phyloP scores from a whole-genome alignment of 64 coral and sea anemone genomes.

The Montipora efflorescens region DNA sequence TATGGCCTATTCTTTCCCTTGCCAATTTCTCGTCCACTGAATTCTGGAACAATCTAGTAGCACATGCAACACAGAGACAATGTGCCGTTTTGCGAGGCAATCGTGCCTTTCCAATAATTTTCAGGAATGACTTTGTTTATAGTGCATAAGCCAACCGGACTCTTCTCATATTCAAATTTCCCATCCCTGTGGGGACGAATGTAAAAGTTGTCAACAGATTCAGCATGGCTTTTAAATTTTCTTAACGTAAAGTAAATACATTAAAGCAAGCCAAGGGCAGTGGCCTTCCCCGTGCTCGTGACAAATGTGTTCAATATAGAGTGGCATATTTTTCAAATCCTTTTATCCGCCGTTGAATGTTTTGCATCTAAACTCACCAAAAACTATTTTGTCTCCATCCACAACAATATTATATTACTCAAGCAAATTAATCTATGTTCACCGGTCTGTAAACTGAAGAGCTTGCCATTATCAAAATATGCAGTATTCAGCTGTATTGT shows the following conservation, averaged over 20 bases:
- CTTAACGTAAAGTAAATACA: not conserved
- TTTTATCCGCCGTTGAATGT: no score
- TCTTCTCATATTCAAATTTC: slow-evolving; percentile 53
- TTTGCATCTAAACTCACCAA: no score
- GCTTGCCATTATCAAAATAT: no score
- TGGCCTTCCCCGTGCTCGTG: not conserved
- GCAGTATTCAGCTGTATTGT: no score
- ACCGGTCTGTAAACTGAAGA: no score
- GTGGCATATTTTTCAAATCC: not conserved
- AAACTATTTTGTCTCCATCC: no score
- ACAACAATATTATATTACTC: no score
- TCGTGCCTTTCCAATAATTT: slow-evolving; percentile 7
- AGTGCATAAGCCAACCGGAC: slow-evolving; percentile 51
- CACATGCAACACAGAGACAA: not conserved
- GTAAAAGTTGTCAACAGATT: slow-evolving; percentile 48
- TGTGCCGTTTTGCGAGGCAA: slow-evolving; percentile 32
- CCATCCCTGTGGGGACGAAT: slow-evolving; percentile 58
- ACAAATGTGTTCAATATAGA: not conserved
- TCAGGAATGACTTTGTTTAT: slow-evolving; percentile 71
- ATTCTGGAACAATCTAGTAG: slow-evolving; percentile 10
- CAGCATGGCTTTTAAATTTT: not conserved
- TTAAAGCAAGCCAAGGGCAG: not conserved
- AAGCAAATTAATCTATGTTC: no score
- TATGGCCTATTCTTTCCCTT: slow-evolving; percentile 26
- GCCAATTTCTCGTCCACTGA: slow-evolving; percentile 1